These are phyloP conservation scores for Rhizomys pruinosus DNA, from an alignment of 2,113 vertebrate species.

Conservation along the genomic window DNA sequence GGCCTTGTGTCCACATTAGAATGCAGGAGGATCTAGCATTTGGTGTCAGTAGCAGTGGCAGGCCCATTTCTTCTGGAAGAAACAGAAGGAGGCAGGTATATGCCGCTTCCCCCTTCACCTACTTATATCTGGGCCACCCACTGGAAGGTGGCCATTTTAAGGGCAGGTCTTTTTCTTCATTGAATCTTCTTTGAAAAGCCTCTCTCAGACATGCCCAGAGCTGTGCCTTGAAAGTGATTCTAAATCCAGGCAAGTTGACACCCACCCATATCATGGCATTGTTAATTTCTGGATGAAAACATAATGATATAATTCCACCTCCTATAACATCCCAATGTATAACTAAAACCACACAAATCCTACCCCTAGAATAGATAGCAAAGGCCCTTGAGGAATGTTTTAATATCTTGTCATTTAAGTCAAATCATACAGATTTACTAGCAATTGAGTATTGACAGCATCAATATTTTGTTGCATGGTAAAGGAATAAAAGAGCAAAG, in stretches of 20 bases:
- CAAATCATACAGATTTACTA: neutral
- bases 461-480: neutral
- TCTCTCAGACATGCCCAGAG: neutral
- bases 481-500: neutral
- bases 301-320: too few species aligned
- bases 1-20: neutral
- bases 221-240: neutral
- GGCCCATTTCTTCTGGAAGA: neutral
- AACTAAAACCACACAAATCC: neutral
- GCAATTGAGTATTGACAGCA: neutral
- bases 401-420: neutral
- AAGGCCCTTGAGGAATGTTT: neutral
- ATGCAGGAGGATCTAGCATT: neutral
- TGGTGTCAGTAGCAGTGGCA: neutral
- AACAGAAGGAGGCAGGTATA: neutral
- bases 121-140: too few species aligned
- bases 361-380: neutral
- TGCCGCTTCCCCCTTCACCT: neutral
- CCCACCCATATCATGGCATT: too few species aligned
- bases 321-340: neutral
- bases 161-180: neutral
- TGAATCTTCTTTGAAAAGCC: neutral
- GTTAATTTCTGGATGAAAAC: too few species aligned
- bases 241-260: neutral
- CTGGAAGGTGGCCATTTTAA: neutral